Conservation (phyloP, 2,797 vertebrate species). For the Rhynchonycteris naso region DNA sequence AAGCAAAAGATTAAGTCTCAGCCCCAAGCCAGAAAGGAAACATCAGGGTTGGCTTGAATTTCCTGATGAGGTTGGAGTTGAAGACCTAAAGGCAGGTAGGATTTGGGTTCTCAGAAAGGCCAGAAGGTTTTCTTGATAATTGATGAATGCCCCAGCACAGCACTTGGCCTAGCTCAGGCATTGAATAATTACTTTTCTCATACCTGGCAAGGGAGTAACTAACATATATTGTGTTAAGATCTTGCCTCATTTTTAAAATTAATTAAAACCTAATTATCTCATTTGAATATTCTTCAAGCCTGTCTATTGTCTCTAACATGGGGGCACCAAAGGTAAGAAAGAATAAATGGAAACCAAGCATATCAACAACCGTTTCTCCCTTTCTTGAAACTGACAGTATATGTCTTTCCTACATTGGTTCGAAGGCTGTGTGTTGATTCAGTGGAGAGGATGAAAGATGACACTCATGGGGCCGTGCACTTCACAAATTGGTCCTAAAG, state of each 20-base stretch:
- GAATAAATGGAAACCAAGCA: not conserved
- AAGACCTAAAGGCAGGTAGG: not conserved
- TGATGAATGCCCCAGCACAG: not conserved
- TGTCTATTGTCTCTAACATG: not conserved
- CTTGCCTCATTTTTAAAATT: constrained; percentile 1
- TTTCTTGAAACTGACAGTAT: not conserved
- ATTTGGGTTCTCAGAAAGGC: not conserved
- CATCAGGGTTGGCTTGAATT: not conserved
- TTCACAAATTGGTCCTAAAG: not conserved
- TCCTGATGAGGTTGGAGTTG: not conserved
- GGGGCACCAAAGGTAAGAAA: not conserved
- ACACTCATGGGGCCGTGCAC: accelerated
- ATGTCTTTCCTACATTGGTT: not conserved
- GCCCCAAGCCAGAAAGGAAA: not conserved
- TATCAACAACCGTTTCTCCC: not conserved
- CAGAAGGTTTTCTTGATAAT: not conserved
- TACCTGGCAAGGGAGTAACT: not conserved
- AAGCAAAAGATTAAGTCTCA: not conserved
- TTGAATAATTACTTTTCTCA: constrained; percentile 13
- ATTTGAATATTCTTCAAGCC: not conserved
- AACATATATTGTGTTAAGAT: not conserved
- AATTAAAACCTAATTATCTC: constrained; percentile 5
- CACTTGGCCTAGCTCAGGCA: not conserved
- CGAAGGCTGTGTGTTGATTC: not conserved
- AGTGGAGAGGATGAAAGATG: not conserved